Percentiles rank a stretch among this genome's conserved stretches.
phyloP scores from a whole-genome alignment of 2,113 vertebrate species.

The Dasypus novemcinctus region DNA sequence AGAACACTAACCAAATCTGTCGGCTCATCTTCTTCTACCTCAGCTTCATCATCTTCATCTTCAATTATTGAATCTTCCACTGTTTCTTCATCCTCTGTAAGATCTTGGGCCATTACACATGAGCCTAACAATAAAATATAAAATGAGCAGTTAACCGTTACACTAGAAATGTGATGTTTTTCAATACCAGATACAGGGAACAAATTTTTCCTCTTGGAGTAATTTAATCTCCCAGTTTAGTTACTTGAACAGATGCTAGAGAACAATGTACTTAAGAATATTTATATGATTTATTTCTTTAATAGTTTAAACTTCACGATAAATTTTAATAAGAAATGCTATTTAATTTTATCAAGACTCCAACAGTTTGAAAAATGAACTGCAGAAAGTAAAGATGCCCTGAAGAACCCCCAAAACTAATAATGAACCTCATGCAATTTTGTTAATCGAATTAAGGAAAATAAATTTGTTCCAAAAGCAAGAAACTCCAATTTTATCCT shows the following conservation, averaged over 20 bases:
- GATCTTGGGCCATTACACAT: slow-evolving; percentile 90
- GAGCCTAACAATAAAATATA: slow-evolving; percentile 53
- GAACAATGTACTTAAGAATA: background rate
- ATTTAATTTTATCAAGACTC: background rate
- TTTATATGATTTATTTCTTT: background rate
- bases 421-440: background rate
- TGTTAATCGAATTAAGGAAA: background rate
- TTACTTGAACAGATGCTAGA: background rate
- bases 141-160: background rate
- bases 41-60: slow-evolving; percentile 97
- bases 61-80: slow-evolving; percentile 93
- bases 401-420: background rate
- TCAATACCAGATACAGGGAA: background rate
- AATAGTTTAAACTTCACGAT: background rate
- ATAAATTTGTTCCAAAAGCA: background rate
- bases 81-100: slow-evolving; percentile 96
- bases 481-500: background rate
- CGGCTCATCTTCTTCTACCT: slow-evolving; percentile 97
- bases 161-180: background rate
- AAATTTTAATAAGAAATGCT: background rate
- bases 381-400: background rate
- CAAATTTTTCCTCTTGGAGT: fast-evolving
- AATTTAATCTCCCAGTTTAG: background rate
- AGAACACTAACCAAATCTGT: slow-evolving; percentile 90
- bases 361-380: background rate